Conservation (phyloP, 2,888 invertebrate genomes). For the Amiota mariae region DNA sequence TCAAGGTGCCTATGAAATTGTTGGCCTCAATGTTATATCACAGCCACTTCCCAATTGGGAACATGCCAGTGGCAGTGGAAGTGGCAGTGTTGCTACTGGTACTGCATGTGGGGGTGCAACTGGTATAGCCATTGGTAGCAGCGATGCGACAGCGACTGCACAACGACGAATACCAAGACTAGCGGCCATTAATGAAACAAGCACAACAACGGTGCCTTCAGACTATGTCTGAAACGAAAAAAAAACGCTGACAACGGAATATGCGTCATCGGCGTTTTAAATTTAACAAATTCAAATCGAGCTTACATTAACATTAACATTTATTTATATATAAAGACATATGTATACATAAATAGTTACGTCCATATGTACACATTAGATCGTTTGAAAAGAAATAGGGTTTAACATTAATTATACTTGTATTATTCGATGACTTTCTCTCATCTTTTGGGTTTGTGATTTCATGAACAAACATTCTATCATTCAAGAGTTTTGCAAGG, state of each 20-base stretch:
- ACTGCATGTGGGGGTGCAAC: neutral
- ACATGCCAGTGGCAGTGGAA: constrained; percentile 63
- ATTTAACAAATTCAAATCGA: constrained; percentile 36
- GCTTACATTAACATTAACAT: constrained; percentile 51
- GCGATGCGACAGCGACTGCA: constrained; percentile 53
- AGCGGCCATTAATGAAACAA: constrained; percentile 77
- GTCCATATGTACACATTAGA: constrained; percentile 43
- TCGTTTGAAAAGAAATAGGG: constrained; percentile 44
- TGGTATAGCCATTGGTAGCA: neutral
- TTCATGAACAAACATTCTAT: too few species aligned
- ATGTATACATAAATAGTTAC: constrained; percentile 35
- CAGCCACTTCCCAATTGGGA: constrained; percentile 74
- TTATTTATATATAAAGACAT: constrained; percentile 44
- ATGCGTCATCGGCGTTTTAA: constrained; percentile 38
- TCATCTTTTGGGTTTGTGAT: too few species aligned
- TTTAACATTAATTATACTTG: neutral
- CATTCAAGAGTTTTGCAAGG: too few species aligned
- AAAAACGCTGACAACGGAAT: too few species aligned
- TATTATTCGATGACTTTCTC: too few species aligned
- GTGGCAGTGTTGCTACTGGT: constrained; percentile 17
- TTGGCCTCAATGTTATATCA: constrained; percentile 76
- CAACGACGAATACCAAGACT: constrained; percentile 73
- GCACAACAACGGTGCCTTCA: constrained; percentile 76
- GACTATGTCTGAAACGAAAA: constrained; percentile 75
- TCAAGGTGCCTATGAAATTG: constrained; percentile 78